Evolutionary conservation across 2,797 vertebrate genomes (phyloP), one percentile per base, ranked within the genome.

Genomic region (Prionace glauca): DNA sequence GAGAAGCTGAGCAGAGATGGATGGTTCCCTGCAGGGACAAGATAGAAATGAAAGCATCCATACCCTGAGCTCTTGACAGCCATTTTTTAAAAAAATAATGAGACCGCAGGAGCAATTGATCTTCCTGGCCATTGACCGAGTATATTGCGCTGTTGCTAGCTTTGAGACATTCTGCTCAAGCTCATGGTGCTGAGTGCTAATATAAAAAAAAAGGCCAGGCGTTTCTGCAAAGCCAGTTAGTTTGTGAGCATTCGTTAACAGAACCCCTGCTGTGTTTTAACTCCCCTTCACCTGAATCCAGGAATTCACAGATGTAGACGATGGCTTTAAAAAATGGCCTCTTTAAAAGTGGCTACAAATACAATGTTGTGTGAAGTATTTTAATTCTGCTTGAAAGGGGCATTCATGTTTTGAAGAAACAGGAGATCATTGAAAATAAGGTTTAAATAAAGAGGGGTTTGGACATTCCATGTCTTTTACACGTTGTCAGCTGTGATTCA

Each of bases 1-100:
- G 79, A 45, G 22, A 41, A 45, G 81, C 90, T 91, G 88, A 92
- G 90, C 90, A 92, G 90, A 65, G 90, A 69, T 10, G 36, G 32
- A 91, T 91, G 3, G 16, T 60, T 65, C 29, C 88, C 29, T 32
- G 60, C 29, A n/a, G 32, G 62, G 62, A 36, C 18, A 24, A 8
- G 9, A n/a, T 5, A 41, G 45, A 84, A 84, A 9, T 9, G n/a
- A 32, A 2, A 29, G 62, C 16, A 67, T 91, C 29, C 41, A 62
- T 22, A 69, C n/a, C 50, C 2, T 10, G 32, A 67, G 62, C 18
- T 22, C 18, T 20, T n/a, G 9, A 16, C n/a, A 41, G 16, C n/a
- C 3, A 4, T 20, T 81, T 41, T 81, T 81, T 81, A n/a, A n/a
- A n/a, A n/a, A 8, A 41, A 72, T 74, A 62, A 36, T 69, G 8